phyloP scores from a whole-genome alignment of 1,140 invertebrate species.

The Rhyacophila brunnea region DNA sequence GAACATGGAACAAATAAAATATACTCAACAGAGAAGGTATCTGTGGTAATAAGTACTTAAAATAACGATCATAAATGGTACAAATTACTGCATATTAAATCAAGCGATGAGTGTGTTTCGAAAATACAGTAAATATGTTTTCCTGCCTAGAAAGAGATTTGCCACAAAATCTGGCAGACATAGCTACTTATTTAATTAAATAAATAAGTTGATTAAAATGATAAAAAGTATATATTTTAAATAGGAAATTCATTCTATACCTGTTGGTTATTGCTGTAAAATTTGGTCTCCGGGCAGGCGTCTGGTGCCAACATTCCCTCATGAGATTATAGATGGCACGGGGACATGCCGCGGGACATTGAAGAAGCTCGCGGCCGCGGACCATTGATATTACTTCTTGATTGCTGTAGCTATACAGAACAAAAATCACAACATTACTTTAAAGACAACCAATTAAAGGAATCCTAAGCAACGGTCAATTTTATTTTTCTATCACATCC shows the following conservation, averaged over 20 bases:
- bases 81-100: no score
- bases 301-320: slow-evolving; percentile 97
- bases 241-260: slow-evolving; percentile 32
- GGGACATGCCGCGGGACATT: slow-evolving; percentile 90
- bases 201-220: no score
- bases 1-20: no score
- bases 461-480: background rate
- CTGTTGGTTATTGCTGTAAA: slow-evolving; percentile 79
- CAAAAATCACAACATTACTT: background rate
- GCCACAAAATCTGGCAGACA: no score
- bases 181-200: no score
- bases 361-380: slow-evolving; percentile 86
- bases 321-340: slow-evolving; percentile 88
- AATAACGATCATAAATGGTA: no score
- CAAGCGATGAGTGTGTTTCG: no score
- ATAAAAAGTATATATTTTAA: no score
- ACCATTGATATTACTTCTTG: slow-evolving; percentile 98
- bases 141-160: no score
- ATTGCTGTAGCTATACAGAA: slow-evolving; percentile 90
- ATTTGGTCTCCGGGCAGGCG: slow-evolving; percentile 82
- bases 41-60: no score
- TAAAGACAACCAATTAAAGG: background rate
- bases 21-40: no score
- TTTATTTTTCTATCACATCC: background rate
- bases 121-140: no score